Evolutionary conservation across 2,797 vertebrate species (phyloP).

Genomic region (Sebastes wilsoni): DNA sequence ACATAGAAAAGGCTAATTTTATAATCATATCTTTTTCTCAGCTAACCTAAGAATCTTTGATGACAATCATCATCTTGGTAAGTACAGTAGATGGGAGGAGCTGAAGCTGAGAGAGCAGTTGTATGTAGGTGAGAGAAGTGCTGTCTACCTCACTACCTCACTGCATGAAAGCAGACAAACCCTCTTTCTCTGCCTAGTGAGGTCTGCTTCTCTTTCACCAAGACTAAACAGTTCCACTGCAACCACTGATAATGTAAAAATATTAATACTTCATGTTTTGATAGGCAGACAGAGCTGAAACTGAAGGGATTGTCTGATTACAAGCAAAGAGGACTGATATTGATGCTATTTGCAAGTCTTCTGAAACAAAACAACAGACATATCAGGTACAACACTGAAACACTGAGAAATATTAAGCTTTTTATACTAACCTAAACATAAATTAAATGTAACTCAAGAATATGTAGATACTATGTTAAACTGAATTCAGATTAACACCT

Average conservation of each 20-base stretch:
- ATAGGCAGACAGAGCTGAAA: conserved; percentile 13
- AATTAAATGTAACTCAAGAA: no score
- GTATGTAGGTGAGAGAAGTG: conserved; percentile 1
- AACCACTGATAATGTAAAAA: background rate
- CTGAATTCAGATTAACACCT: background rate
- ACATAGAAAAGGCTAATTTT: background rate
- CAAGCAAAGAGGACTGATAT: background rate
- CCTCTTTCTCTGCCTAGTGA: background rate
- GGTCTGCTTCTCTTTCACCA: conserved; percentile 29
- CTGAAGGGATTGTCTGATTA: background rate
- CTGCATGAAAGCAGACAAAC: conserved; percentile 3
- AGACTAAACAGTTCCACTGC: conserved; percentile 15
- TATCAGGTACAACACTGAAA: conserved; percentile 11
- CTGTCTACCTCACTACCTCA: background rate
- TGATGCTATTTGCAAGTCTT: conserved; percentile 5
- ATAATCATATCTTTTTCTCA: background rate
- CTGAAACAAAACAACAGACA: conserved; percentile 7
- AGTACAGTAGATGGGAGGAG: conserved; percentile 5
- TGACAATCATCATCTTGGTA: conserved; percentile 21
- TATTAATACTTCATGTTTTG: background rate
- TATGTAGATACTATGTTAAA: background rate
- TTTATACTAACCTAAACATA: no score
- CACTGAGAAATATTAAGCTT: no score
- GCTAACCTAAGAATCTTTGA: conserved; percentile 12
- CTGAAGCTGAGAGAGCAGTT: conserved; percentile 11